A percentile compares a stretch with the other conserved stretches of the same genome.
These are phyloP conservation scores for Lophotriccus pileatus DNA, from an alignment of 2,797 vertebrate species.

Conservation along the genomic window DNA sequence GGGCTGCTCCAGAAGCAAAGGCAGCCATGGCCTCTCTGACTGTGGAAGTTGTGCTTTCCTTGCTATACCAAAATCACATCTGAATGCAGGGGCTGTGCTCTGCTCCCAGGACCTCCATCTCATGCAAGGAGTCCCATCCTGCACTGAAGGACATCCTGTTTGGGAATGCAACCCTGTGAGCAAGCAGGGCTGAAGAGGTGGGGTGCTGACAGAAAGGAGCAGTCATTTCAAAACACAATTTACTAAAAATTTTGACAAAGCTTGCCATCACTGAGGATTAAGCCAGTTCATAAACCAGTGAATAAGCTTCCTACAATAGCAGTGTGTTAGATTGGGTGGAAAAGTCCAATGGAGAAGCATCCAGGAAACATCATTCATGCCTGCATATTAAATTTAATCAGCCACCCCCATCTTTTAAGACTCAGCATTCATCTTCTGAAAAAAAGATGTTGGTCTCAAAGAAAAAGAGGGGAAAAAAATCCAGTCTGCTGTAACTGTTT, in stretches of 20 bases:
- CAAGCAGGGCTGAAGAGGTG: neutral
- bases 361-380: slow-evolving; percentile 93
- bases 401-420: slow-evolving; percentile 75
- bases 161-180: neutral
- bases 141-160: neutral
- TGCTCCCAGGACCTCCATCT: neutral
- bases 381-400: slow-evolving; percentile 89
- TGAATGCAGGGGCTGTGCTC: neutral
- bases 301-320: slow-evolving; percentile 80
- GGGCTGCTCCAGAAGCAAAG: accelerated
- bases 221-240: slow-evolving; percentile 50
- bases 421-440: slow-evolving; percentile 70
- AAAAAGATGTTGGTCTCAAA: slow-evolving; percentile 59
- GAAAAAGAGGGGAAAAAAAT: neutral
- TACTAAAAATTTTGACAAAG: slow-evolving; percentile 42
- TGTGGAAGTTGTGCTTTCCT: neutral
- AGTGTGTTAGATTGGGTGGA: slow-evolving; percentile 77
- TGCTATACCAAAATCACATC: neutral
- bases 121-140: neutral
- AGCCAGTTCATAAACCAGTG: slow-evolving; percentile 78
- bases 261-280: slow-evolving; percentile 79
- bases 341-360: slow-evolving; percentile 75
- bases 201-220: slow-evolving; percentile 61
- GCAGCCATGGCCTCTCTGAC: accelerated
- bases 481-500: slow-evolving; percentile 21